These are phyloP conservation scores for Tragelaphus strepsiceros DNA, from an alignment of 2,113 vertebrate genomes.

Conservation along the genomic window DNA sequence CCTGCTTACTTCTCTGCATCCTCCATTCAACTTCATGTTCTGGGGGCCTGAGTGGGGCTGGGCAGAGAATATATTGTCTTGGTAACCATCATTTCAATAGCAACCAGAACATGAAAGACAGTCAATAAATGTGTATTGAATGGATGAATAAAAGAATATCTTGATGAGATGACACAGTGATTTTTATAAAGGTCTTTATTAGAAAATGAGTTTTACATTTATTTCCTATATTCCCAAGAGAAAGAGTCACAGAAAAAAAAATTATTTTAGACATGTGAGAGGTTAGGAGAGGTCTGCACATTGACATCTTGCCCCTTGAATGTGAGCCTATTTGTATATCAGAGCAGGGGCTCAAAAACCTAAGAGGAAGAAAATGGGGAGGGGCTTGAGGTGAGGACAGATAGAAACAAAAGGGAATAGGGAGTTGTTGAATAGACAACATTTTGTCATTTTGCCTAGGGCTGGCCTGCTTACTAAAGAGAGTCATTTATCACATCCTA, in stretches of 20 bases:
- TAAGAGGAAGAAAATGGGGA: neutral
- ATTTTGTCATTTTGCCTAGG: neutral
- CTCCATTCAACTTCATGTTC: neutral
- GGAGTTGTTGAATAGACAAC: neutral
- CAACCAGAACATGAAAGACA: neutral
- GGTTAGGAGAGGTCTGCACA: neutral
- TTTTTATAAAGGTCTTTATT: neutral
- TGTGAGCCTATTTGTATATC: neutral
- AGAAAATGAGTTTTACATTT: neutral
- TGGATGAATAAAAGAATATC: neutral
- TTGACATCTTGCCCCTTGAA: neutral
- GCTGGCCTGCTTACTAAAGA: neutral
- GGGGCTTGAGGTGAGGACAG: neutral
- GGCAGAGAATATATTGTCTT: neutral
- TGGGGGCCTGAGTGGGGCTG: neutral
- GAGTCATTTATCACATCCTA: neutral
- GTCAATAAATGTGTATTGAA: neutral
- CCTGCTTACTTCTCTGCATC: neutral
- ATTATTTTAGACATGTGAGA: neutral
- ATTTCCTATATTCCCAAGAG: neutral
- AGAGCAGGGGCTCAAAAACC: neutral
- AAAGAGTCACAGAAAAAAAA: neutral
- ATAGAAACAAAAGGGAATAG: neutral
- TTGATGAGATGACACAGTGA: neutral
- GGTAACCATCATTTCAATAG: neutral